Evolutionary conservation across 2,113 vertebrate species (phyloP).

Genomic region (Heterocephalus glaber): DNA sequence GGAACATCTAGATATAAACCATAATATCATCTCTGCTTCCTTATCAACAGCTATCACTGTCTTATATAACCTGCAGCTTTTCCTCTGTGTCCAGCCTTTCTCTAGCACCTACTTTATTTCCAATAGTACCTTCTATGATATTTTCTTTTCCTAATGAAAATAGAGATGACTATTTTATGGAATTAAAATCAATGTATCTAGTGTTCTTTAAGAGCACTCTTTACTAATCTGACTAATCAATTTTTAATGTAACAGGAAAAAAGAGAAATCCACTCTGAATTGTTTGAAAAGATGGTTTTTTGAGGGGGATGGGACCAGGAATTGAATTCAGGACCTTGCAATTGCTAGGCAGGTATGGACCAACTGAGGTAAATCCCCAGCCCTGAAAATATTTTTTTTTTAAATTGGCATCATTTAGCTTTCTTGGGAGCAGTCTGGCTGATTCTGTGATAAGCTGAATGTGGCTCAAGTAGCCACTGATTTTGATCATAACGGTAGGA

Average conservation of each 20-base stretch:
- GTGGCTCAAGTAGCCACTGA: neutral
- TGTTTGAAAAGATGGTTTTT: too few relatives aligned
- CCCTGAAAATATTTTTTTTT: too few relatives aligned
- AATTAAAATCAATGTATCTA: neutral
- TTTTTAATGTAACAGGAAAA: neutral
- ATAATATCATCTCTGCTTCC: neutral
- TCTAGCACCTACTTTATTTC: neutral
- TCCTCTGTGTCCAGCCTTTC: neutral
- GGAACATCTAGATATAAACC: neutral
- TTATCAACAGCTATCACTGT: neutral
- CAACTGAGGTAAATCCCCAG: too few relatives aligned
- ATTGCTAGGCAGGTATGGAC: too few relatives aligned
- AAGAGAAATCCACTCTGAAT: neutral
- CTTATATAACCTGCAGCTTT: neutral
- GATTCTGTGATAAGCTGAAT: neutral
- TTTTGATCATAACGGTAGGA: neutral
- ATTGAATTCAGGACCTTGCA: too few relatives aligned
- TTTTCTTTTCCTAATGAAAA: slow-evolving; percentile 14
- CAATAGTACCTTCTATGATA: neutral
- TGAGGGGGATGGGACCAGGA: too few relatives aligned
- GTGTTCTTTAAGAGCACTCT: neutral
- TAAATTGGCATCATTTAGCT: neutral
- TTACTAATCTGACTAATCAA: neutral
- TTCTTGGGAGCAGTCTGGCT: neutral
- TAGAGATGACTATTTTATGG: neutral